Base-by-base conservation (phyloP, 2,888 invertebrate genomes). In the Exephanes ischioxanthus region DNA sequence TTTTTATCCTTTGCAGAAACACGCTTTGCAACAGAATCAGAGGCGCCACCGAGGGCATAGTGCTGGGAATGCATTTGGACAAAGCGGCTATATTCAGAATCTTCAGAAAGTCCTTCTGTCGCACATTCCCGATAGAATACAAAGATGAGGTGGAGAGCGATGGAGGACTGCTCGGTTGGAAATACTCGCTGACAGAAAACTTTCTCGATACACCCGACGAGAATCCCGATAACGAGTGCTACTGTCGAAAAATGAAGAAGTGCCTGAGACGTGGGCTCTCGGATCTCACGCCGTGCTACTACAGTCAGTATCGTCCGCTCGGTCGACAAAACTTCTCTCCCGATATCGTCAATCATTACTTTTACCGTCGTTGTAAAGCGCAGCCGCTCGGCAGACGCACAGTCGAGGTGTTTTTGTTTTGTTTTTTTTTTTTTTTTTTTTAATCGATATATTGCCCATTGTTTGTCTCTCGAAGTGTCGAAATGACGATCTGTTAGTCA, bases 91-190 rank as follows among this genome's bases (percentile, higher is more conserved):
- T 94, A 0, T 94, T 98, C 85, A 94, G 95, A 19, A 92, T 97
- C 7, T 98, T 96, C 93, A 95, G 97, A 33, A 96, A 96, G 88
- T 96, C 97, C 0, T 96, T 98, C 90, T 98, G 98, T 92, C 95
- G 97, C 67, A 95, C 96, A 0, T 90, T 97, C 55, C 96, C 95
- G 0, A 93, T 96, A 63, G 92, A 91, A 0, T 96, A 94, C 87
- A 89, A 91, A 48, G 87, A 91, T 7, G 92, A 94, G 73, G 89
- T 91, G 0, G 85, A 92, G 1, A 92, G 92, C 7, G 90, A 94
- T 0, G 92, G 94, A 26, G 97, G 97, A 0, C 94, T 96, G 0
- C 94, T 95, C 14, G 96, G 95, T 0, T 95, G 95, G 86, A 94
- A 95, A 84, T 98, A 96, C 91, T 95, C 94, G 76, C 93, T 97